Conservation (phyloP, 2,113 vertebrate genomes). For the Chauna torquata region DNA sequence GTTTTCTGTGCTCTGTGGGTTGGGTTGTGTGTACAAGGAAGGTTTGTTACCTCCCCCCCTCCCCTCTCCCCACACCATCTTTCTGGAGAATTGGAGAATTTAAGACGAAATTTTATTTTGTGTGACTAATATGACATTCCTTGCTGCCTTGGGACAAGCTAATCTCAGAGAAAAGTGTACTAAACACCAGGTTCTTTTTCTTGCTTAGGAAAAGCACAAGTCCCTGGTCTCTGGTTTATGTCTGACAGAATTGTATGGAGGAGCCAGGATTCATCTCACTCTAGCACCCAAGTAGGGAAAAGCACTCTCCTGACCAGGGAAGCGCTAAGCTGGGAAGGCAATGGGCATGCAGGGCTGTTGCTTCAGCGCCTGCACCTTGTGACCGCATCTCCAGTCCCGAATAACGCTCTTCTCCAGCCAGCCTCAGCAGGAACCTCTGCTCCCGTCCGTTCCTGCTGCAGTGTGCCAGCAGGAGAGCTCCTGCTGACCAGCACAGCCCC, state of each 20-base stretch:
- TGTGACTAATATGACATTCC: neutral
- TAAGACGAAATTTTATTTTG: neutral
- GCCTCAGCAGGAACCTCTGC: neutral
- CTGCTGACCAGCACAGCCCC: too few species aligned
- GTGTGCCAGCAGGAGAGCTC: neutral
- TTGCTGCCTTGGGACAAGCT: neutral
- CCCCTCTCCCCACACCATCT: neutral
- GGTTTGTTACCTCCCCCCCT: neutral
- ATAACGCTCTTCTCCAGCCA: neutral
- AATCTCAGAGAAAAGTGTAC: neutral
- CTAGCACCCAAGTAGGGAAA: neutral
- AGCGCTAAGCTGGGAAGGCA: neutral
- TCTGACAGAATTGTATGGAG: neutral
- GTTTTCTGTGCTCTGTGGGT: neutral
- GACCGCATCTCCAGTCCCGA: neutral
- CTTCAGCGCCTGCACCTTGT: neutral
- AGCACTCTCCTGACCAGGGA: neutral
- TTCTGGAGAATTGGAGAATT: neutral
- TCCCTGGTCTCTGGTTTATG: neutral
- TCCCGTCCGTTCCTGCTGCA: neutral
- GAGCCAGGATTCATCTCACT: fast-evolving
- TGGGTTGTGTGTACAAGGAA: neutral
- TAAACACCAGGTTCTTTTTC: neutral
- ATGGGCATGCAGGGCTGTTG: neutral
- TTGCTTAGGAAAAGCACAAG: neutral